Base-by-base conservation (phyloP, 1,140 invertebrate species). In the Apocrypta bakeri region DNA sequence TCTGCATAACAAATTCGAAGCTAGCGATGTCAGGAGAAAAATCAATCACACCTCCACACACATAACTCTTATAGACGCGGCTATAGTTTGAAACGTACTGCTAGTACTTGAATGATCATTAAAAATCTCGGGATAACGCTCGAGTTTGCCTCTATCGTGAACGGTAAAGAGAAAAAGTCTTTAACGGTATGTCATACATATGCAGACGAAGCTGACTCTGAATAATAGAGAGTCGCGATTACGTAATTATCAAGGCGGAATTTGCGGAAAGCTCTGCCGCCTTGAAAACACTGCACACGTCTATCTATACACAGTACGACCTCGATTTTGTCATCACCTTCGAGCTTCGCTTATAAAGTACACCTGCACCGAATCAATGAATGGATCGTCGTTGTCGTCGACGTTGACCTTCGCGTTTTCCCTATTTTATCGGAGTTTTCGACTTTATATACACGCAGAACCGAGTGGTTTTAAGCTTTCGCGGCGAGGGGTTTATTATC, bases 311-410 rank as follows among this genome's bases (percentile, higher is more conserved):
- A 31, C 9, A 40, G 63, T 66, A 27, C 48, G 78, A 40, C 78
- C 78, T 79, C 78, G 68, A 79, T 79, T 79, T n/a, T 71, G n/a
- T 79, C 78, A 2, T 79, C 63, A 79, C 68, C 68, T 72, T 79
- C 77, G 66, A 56, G 14, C 27, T 61, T 33, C 29, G 8, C 25
- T 1, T 17, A 42, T 66, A 66, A 9, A 66, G 61, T 25, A 66
- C 37, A 56, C 25, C 11, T 17, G 24, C 63, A 12, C 40, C 0
- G n/a, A 81, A 81, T 81, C 79, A 64, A 81, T 74, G 71, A 72
- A 73, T 64, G 69, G 8, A 81, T 81, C 79, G 56, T 8, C 24
- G 12, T n/a, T n/a, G n/a, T n/a, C 66, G 14, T 4, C 63, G 7
- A 4, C 1, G 37, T 0, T n/a, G 25, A 27, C 76, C 76, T 78